Evolutionary conservation across 64 coral and sea anemone genomes (phyloP), one percentile per base, ranked within the genome.

Genomic region (Catalaphyllia jardinei): DNA sequence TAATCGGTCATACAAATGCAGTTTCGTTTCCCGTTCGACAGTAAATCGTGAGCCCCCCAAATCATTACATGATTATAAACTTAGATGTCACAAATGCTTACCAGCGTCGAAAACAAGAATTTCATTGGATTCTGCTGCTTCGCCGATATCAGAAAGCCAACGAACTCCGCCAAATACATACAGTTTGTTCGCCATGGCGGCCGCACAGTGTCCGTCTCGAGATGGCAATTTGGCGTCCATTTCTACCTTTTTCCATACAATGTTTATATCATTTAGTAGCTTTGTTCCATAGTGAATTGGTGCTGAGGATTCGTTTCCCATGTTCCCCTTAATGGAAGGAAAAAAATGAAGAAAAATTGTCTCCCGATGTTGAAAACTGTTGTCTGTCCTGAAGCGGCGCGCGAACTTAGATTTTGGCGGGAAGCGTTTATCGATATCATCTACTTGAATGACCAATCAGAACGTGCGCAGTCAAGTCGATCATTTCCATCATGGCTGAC

Each of bases 281-380:
- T 78, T 84, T 78, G 91, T 91, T 18, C 94, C 90, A 77, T 92
- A 95, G 33, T 73, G 38, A 62, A 88, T 25, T 10, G 83, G 74
- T 54, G 29, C 76, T 20, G 94, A 95, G 33, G 78, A 62, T 79
- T 95, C 94, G 78, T 92, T 95, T 59, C 94, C 94, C 94, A 95
- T 95, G 38, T 90, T 87, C 25, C 19, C 29, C 50, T 35, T n/a
- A 55, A 25, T 61, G 39, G 22, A 25, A 57, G 59, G 30, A n/a
- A 88, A 76, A n/a, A 75, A 76, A 9, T 60, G 19, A 65, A 74
- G 8, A 18, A 31, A 20, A 55, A 20, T n/a, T 30, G 12, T 22
- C 27, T 18, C 27, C 30, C 12, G 19, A 29, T 18, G 57, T 24
- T 83, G 0, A 25, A 31, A 5, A 27, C 11, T 1, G 5, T 31